phyloP scores from a whole-genome alignment of 2,888 invertebrate species.

The Aphrophora alni region DNA sequence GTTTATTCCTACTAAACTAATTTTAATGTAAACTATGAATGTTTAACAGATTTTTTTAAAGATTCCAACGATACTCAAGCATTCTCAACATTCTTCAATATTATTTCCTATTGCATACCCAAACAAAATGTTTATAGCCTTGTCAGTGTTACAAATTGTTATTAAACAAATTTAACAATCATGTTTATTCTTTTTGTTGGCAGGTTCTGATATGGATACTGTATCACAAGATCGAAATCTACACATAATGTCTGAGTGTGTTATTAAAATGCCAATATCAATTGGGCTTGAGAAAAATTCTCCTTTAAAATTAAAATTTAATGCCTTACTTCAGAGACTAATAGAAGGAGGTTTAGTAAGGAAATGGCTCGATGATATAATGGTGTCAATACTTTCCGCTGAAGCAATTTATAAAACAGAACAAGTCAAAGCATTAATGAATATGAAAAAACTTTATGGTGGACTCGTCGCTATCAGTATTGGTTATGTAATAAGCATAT shows the following conservation, averaged over 20 bases:
- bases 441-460: conserved; percentile 78
- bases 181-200: not conserved
- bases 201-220: too few relatives aligned
- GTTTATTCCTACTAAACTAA: too few relatives aligned
- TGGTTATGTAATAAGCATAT: conserved; percentile 69
- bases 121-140: too few relatives aligned
- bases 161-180: too few relatives aligned
- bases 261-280: conserved; percentile 80
- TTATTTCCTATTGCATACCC: too few relatives aligned
- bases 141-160: too few relatives aligned
- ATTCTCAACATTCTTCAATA: too few relatives aligned
- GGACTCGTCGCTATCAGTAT: conserved; percentile 74
- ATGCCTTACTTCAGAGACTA: conserved; percentile 62
- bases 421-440: conserved; percentile 74
- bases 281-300: conserved; percentile 79
- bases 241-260: conserved; percentile 84
- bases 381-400: conserved; percentile 65
- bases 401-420: conserved; percentile 54
- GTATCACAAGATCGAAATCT: conserved; percentile 61
- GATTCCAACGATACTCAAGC: too few relatives aligned
- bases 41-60: too few relatives aligned
- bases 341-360: conserved; percentile 77
- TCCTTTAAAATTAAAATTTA: conserved; percentile 51
- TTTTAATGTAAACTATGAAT: too few relatives aligned
- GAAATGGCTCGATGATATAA: conserved; percentile 81